Conservation (phyloP, 2,797 vertebrate species). For the Arrhamphus sclerolepis region DNA sequence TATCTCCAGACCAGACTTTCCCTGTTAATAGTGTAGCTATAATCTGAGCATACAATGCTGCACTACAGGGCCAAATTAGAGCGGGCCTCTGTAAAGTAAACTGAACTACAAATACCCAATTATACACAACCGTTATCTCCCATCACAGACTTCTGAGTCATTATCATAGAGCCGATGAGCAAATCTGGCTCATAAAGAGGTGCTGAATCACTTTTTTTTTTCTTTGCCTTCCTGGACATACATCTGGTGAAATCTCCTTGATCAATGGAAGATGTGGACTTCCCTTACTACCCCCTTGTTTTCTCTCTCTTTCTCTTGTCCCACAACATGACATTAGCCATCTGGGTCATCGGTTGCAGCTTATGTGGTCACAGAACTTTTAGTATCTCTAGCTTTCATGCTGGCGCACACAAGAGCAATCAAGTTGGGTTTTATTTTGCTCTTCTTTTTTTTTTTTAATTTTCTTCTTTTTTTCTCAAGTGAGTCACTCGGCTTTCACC, state of each 20-base stretch:
- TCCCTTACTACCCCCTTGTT: neutral
- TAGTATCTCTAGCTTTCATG: too few relatives aligned
- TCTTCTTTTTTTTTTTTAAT: too few relatives aligned
- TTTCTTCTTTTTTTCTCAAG: too few relatives aligned
- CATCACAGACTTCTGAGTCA: slow-evolving; percentile 66
- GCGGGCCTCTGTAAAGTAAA: slow-evolving; percentile 60
- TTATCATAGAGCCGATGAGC: slow-evolving; percentile 56
- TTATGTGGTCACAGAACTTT: too few relatives aligned
- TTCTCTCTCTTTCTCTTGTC: neutral
- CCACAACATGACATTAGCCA: slow-evolving; percentile 15
- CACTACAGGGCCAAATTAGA: slow-evolving; percentile 67
- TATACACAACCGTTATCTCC: slow-evolving; percentile 61
- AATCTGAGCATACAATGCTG: slow-evolving; percentile 32
- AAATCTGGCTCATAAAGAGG: slow-evolving; percentile 61
- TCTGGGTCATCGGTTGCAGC: slow-evolving; percentile 18
- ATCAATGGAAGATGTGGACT: slow-evolving; percentile 33
- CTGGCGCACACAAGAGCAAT: too few relatives aligned
- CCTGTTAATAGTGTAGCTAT: slow-evolving; percentile 39
- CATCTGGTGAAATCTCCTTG: slow-evolving; percentile 25
- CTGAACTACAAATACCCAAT: slow-evolving; percentile 72
- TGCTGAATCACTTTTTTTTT: slow-evolving; percentile 71
- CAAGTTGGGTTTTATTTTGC: too few relatives aligned
- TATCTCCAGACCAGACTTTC: slow-evolving; percentile 47
- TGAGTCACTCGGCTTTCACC: too few relatives aligned
- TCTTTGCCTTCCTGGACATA: slow-evolving; percentile 47